Base-by-base conservation (phyloP, 1,140 invertebrate species). In the Brachionus rubens region DNA sequence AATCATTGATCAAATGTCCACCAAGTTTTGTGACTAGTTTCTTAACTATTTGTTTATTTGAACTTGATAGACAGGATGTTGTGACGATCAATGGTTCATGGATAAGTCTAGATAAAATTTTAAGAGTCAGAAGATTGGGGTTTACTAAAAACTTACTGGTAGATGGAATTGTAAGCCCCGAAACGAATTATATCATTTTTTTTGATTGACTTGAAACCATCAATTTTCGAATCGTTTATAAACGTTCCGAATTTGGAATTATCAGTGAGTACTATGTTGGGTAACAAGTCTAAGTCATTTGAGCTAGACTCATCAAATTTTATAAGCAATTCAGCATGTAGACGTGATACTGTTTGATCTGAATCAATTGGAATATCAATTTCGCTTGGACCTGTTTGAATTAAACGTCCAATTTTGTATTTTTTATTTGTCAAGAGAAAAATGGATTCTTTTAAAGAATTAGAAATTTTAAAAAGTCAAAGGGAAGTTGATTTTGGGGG, bases 201-300 rank as follows among this genome's bases (percentile, higher is more conserved):
- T 3, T 79, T 78, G 0, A 86, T 62, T 3, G 78, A 78, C 5
- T 79, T 77, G 26, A 80, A 77, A 76, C 80, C 75, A 33, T 78
- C 48, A n/a, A 82, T 50, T 67, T 79, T 79, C 9, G 78, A 78
- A 16, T 79, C 77, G 76, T 83, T 84, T 0, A 82, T 78, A 68
- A 78, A 83, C 0, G 84, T 86, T 4, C 85, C 85, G 81, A 83
- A 86, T 77, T 85, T 86, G 3, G 85, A 86, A 3, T 81, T 12
- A 78, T 87, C 86, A 47, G 79, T 84, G 21, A 87, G 47, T 33
- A 56, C 79, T 7, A 85, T 54, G 16, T 78, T 78, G 14, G 85
- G 81, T 19, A 78, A 19, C 3, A 28, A 72, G 2, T 72, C 68
- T 21, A 72, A 33, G 30, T 72, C 24, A 41, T 7, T 40, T 40